Base-by-base conservation (phyloP, 2,888 invertebrate species). In the Amphipoea oculea region DNA sequence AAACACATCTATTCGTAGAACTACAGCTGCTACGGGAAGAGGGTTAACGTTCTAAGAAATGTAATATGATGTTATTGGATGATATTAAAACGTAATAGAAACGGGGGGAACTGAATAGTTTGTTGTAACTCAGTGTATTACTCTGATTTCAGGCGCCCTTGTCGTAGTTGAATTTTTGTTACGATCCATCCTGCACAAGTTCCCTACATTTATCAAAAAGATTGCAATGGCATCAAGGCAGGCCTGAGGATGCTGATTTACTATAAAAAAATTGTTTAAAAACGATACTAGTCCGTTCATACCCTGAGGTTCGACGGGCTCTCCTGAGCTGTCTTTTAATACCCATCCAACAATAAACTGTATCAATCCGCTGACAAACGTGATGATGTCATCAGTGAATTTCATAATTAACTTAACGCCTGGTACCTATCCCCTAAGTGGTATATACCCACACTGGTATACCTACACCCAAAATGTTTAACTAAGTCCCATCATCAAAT, bases 11-110 rank as follows among this genome's bases (percentile, higher is more conserved):
- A 87, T 95, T 94, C 94, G 89, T 73, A 91, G 94, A 94, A 95
- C 48, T 87, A 90, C 93, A 93, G 94, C 93, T 94, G 94, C 87
- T 86, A 67, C 63, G 67, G 73, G 74, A 73, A 80, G 84, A 88
- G 92, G 92, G 91, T 84, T 71, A 78, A 63, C 60, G 75, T 94
- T 94, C 94, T 89, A 45, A 89, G 94, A 94, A 94, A 90, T 91
- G 54, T 86, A 90, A 92, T 93, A 88, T 81, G 75, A 81, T 83
- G 78, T 78, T 83, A 84, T 87, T 81, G 68, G 70, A 80, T 83
- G 70, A 81, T 87, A 86, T 85, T 79, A 75, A 67, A 78, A 81
- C 17, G 54, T 81, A 77, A 86, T 78, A 66, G 62, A 70, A 63
- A 69, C 62, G 51, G 40, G 74, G 78, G 75, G 75, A 62, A 67